Percentiles rank a stretch among this genome's conserved stretches.
Evolutionary conservation across 1,140 invertebrate genomes (phyloP).

Genomic region (Sesamia nonagrioides): DNA sequence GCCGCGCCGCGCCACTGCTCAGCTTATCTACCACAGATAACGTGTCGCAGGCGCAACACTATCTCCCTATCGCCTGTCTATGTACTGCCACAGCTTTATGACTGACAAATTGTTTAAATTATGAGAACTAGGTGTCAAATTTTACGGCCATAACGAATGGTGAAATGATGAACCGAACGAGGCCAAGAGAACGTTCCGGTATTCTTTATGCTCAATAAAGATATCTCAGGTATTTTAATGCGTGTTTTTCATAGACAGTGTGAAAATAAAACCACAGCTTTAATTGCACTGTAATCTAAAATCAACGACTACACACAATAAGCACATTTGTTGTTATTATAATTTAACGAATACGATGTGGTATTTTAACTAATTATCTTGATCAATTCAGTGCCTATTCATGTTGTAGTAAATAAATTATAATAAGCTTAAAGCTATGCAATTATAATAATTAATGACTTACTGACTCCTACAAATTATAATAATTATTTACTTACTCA

Average conservation of each 20-base stretch:
- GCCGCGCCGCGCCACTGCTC: not conserved
- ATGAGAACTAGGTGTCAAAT: constrained; percentile 40
- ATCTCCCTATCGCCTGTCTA: constrained; percentile 20
- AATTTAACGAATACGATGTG: constrained; percentile 32
- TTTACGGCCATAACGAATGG: constrained; percentile 46
- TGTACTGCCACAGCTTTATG: constrained; percentile 16
- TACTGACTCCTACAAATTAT: too few species aligned
- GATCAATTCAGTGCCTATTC: constrained; percentile 14
- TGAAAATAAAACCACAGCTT: constrained; percentile 24
- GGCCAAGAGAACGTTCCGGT: constrained; percentile 35
- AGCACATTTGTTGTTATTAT: constrained; percentile 8
- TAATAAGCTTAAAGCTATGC: constrained; percentile 22
- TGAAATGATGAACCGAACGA: constrained; percentile 25
- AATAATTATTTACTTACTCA: too few species aligned
- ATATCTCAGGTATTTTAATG: constrained; percentile 46
- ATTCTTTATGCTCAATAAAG: constrained; percentile 44
- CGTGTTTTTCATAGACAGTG: constrained; percentile 42
- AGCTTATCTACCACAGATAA: constrained; percentile 6
- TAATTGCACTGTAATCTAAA: not conserved
- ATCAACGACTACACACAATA: constrained; percentile 29
- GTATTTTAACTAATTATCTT: constrained; percentile 25
- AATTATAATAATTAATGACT: constrained; percentile 24
- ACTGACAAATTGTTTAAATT: constrained; percentile 45
- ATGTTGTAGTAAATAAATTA: constrained; percentile 35
- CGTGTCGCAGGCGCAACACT: constrained; percentile 25